phyloP scores from a whole-genome alignment of 1,140 invertebrate species.

The Spodoptera litura region DNA sequence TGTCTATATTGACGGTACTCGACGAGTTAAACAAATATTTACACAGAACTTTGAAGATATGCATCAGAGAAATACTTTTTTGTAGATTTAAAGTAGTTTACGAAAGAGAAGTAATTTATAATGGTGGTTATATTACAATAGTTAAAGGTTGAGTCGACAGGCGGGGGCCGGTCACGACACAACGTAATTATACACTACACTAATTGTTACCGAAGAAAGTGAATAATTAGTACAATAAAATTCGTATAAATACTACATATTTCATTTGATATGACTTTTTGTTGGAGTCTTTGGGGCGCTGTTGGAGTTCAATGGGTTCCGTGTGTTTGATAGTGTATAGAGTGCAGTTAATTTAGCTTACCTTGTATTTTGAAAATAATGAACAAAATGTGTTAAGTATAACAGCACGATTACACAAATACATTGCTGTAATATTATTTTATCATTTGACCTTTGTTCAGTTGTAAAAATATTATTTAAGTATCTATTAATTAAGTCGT shows the following conservation, averaged over 20 bases:
- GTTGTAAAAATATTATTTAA: too few relatives aligned
- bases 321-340: not conserved
- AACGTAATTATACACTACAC: conserved; percentile 35
- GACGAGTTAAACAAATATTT: conserved; percentile 30
- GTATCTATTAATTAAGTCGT: too few relatives aligned
- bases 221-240: conserved; percentile 47
- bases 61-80: conserved; percentile 1
- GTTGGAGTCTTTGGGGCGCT: not conserved
- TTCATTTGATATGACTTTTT: conserved; percentile 33
- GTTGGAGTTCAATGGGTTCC: not conserved
- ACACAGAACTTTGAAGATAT: conserved; percentile 15
- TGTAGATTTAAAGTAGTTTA: not conserved
- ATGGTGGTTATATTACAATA: conserved; percentile 20
- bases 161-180: conserved; percentile 26
- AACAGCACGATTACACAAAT: too few relatives aligned
- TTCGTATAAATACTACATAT: conserved; percentile 45
- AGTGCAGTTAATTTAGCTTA: too few relatives aligned
- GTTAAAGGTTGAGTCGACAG: conserved; percentile 11
- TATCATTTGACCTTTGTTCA: too few relatives aligned
- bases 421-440: too few relatives aligned
- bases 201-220: conserved; percentile 45
- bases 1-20: too few relatives aligned
- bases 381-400: not conserved
- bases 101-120: conserved; percentile 13
- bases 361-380: not conserved